Percentiles rank a stretch among this genome's conserved stretches.
Conservation (phyloP, 2,888 invertebrate species). For the Terebella lapidaria region DNA sequence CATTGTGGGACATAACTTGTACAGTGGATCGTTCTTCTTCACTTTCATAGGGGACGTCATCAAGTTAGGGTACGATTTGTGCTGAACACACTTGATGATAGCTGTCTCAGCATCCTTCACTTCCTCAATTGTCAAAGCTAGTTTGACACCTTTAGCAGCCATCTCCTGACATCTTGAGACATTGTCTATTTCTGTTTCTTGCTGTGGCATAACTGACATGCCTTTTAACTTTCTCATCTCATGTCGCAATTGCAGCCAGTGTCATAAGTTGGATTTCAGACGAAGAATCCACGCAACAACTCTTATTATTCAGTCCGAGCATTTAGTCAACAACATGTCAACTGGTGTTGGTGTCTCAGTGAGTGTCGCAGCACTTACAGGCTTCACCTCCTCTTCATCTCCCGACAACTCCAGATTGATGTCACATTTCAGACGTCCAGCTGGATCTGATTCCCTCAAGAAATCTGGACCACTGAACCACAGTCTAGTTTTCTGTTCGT, state of each 20-base stretch:
- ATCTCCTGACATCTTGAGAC: background rate
- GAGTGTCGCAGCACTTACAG: background rate
- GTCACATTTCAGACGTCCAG: no score
- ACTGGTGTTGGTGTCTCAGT: background rate
- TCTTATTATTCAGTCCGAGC: conserved; percentile 12
- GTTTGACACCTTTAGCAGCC: conserved; percentile 6
- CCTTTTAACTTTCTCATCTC: no score
- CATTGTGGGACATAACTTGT: background rate
- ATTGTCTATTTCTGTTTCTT: no score
- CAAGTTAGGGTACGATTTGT: conserved; percentile 3
- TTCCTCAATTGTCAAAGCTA: background rate
- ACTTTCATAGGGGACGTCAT: background rate
- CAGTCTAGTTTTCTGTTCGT: conserved; percentile 1
- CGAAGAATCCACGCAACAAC: no score
- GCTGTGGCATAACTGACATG: no score
- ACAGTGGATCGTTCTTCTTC: background rate
- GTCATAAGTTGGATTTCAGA: no score
- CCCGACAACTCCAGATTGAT: background rate
- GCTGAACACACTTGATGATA: background rate
- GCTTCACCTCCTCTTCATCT: conserved; percentile 18
- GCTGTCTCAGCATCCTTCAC: conserved; percentile 2
- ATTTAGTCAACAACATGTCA: background rate
- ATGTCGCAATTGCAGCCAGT: no score
- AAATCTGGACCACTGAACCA: conserved; percentile 22
- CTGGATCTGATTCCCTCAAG: background rate